Percentiles rank a stretch among this genome's conserved stretches.
Evolutionary conservation across 92 coral and sea anemone species (phyloP).

Genomic region (Parazoanthus darwini): DNA sequence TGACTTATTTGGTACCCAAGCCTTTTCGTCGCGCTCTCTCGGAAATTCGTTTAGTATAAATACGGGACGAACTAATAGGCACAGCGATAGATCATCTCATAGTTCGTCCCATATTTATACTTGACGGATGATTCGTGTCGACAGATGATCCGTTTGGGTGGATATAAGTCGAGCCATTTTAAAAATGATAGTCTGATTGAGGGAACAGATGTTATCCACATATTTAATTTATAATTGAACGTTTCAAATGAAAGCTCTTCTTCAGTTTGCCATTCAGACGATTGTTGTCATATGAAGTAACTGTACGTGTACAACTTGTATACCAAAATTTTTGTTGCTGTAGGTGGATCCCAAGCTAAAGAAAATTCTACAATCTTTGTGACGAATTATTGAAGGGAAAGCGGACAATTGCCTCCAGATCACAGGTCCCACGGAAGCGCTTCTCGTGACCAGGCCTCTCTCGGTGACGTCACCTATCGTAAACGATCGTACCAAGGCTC

Average conservation of each 20-base stretch:
- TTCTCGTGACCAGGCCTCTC: not conserved
- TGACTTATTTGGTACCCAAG: no score
- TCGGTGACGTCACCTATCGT: not conserved
- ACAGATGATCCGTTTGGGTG: no score
- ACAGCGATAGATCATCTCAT: no score
- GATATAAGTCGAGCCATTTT: no score
- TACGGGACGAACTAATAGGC: no score
- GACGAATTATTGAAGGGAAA: not conserved
- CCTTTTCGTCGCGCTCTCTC: no score
- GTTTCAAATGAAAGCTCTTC: not conserved
- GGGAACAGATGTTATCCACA: no score
- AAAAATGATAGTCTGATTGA: no score
- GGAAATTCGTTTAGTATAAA: no score
- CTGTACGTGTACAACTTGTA: not conserved
- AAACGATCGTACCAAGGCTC: not conserved
- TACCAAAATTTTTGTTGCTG: not conserved
- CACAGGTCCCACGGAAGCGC: not conserved
- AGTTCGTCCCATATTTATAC: no score
- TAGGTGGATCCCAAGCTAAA: conserved; percentile 35
- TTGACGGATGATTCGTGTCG: no score
- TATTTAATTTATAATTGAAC: no score
- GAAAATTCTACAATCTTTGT: conserved; percentile 31
- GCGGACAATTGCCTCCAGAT: not conserved
- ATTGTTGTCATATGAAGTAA: not conserved
- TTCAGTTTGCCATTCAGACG: not conserved